phyloP scores from a whole-genome alignment of 2,113 vertebrate species.

The Calyptomena viridis region DNA sequence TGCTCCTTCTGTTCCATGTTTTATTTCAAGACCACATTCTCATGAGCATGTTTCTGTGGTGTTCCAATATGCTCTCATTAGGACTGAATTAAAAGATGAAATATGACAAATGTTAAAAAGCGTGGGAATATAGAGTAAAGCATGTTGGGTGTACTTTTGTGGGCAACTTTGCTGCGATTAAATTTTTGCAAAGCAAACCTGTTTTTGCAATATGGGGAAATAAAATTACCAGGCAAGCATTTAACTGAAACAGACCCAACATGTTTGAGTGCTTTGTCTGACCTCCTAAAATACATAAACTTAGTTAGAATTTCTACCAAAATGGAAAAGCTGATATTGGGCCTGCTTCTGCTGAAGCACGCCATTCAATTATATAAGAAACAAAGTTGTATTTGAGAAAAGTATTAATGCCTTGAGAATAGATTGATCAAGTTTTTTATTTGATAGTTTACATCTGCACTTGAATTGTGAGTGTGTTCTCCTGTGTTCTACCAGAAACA shows the following conservation, averaged over 20 bases:
- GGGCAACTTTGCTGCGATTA: neutral
- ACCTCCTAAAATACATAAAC: neutral
- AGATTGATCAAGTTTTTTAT: neutral
- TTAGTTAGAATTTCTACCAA: neutral
- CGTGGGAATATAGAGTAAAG: conserved; percentile 43
- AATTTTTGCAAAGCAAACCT: conserved; percentile 23
- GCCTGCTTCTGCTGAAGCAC: neutral
- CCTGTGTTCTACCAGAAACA: neutral
- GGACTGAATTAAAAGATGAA: conserved; percentile 55
- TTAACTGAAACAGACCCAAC: neutral
- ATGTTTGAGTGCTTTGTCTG: neutral
- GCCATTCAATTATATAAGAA: neutral
- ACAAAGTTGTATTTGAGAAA: neutral
- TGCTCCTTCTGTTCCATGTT: conserved; percentile 45
- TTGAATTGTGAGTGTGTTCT: neutral
- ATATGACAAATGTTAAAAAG: conserved; percentile 62
- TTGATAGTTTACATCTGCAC: neutral
- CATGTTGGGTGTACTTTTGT: neutral
- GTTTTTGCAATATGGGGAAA: neutral
- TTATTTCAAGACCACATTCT: conserved; percentile 59
- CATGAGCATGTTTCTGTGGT: conserved; percentile 41
- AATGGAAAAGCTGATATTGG: neutral
- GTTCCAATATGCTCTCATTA: conserved; percentile 57
- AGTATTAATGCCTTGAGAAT: neutral
- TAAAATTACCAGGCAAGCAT: neutral